A percentile compares a stretch with the other conserved stretches of the same genome.
phyloP scores from a whole-genome alignment of 2,888 invertebrate genomes.

The Exocentrus adspersus region DNA sequence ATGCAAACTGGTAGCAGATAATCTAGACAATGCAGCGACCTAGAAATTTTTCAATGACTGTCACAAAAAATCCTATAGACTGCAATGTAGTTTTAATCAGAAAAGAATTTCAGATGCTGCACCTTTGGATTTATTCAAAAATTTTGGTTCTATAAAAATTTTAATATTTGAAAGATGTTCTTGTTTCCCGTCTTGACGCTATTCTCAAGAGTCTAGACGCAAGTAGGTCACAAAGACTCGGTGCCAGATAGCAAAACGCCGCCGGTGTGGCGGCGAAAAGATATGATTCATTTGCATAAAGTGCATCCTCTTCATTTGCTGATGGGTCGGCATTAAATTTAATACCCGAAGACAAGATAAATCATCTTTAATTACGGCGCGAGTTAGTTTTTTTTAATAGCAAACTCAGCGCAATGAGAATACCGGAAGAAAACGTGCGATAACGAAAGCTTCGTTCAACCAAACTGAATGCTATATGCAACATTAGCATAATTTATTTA shows the following conservation, averaged over 20 bases:
- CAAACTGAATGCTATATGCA: too few relatives aligned
- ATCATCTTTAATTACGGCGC: background rate
- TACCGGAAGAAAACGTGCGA: background rate
- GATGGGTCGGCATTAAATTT: background rate
- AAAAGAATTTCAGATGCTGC: too few relatives aligned
- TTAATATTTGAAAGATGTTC: too few relatives aligned
- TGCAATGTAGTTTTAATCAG: too few relatives aligned
- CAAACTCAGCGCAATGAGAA: background rate
- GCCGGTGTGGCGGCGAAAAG: background rate
- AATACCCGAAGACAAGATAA: background rate
- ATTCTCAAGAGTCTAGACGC: constrained; percentile 4
- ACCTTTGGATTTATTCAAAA: too few relatives aligned
- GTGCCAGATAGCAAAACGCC: constrained; percentile 9
- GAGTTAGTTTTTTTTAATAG: background rate
- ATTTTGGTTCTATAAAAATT: too few relatives aligned
- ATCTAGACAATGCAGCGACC: too few relatives aligned
- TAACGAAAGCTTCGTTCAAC: too few relatives aligned
- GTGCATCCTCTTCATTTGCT: background rate
- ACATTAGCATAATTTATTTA: too few relatives aligned
- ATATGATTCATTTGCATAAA: background rate
- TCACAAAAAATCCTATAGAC: too few relatives aligned
- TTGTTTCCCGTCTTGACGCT: too few relatives aligned
- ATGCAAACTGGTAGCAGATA: background rate
- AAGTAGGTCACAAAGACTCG: constrained; percentile 15
- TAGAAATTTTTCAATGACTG: too few relatives aligned